These are phyloP conservation scores for Brachionus asplanchnoidis DNA, from an alignment of 1,140 invertebrate genomes.

Conservation along the genomic window DNA sequence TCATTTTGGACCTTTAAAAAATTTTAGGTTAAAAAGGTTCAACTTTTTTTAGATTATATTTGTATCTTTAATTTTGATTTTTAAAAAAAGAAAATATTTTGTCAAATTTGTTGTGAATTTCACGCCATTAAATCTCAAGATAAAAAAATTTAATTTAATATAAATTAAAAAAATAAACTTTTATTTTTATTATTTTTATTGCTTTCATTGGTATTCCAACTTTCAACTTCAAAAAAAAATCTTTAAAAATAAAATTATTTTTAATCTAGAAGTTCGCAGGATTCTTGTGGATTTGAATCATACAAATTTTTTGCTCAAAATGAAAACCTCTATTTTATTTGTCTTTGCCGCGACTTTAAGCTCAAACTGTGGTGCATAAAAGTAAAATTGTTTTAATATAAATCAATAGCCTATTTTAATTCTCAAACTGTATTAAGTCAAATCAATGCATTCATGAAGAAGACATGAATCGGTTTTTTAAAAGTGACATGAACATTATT, in stretches of 20 bases:
- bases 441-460: conserved; percentile 5
- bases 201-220: too few relatives aligned
- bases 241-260: neutral
- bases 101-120: too few relatives aligned
- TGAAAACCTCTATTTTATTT: neutral
- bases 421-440: neutral
- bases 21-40: too few relatives aligned
- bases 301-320: conserved; percentile 19
- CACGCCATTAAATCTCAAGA: too few relatives aligned
- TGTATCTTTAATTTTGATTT: too few relatives aligned
- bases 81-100: too few relatives aligned
- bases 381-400: neutral
- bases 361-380: conserved; percentile 33
- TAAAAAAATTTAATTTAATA: too few relatives aligned
- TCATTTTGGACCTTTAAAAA: too few relatives aligned
- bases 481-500: neutral
- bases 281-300: conserved; percentile 13
- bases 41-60: too few relatives aligned
- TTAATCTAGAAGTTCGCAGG: neutral
- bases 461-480: neutral
- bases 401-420: neutral
- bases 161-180: too few relatives aligned
- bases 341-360: conserved; percentile 32
- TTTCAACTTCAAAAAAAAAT: too few relatives aligned
- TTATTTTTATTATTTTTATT: too few relatives aligned